Evolutionary conservation across 2,888 invertebrate species (phyloP).

Genomic region (Campoplex nolae): DNA sequence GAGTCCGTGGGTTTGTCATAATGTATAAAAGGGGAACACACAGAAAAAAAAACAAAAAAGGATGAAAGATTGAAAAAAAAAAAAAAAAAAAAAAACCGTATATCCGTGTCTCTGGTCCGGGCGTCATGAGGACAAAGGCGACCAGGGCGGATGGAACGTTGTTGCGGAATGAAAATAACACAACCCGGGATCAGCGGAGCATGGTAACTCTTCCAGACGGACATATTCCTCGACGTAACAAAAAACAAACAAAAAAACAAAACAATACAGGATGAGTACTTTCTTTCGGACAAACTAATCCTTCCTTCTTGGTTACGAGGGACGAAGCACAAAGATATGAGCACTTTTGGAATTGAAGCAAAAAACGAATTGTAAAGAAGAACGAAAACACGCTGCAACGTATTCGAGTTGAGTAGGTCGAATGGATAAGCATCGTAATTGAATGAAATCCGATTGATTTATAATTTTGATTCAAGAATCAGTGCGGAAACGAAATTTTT

Average conservation of each 20-base stretch:
- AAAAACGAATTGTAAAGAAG: not conserved
- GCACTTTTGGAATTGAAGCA: conserved; percentile 13
- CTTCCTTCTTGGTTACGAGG: conserved; percentile 5
- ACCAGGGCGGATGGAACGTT: conserved; percentile 39
- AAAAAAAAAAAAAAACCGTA: conserved; percentile 65
- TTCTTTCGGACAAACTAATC: conserved; percentile 46
- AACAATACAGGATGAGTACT: conserved; percentile 3
- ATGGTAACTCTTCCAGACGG: conserved; percentile 51
- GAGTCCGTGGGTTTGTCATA: conserved; percentile 42
- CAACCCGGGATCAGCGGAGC: conserved; percentile 52
- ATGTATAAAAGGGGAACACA: not conserved
- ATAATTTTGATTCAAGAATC: not conserved
- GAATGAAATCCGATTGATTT: not conserved
- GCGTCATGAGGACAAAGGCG: conserved; percentile 49
- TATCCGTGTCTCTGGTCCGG: conserved; percentile 52
- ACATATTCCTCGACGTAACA: conserved; percentile 35
- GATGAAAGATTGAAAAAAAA: conserved; percentile 47
- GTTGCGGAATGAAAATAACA: conserved; percentile 36
- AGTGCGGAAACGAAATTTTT: too few species aligned
- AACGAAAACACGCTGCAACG: not conserved
- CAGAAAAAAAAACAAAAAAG: not conserved
- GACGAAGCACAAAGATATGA: not conserved
- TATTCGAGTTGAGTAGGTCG: not conserved
- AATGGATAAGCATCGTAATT: not conserved
- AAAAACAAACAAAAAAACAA: conserved; percentile 5